phyloP scores from a whole-genome alignment of 2,888 invertebrate genomes.

The Cantharis rufa region DNA sequence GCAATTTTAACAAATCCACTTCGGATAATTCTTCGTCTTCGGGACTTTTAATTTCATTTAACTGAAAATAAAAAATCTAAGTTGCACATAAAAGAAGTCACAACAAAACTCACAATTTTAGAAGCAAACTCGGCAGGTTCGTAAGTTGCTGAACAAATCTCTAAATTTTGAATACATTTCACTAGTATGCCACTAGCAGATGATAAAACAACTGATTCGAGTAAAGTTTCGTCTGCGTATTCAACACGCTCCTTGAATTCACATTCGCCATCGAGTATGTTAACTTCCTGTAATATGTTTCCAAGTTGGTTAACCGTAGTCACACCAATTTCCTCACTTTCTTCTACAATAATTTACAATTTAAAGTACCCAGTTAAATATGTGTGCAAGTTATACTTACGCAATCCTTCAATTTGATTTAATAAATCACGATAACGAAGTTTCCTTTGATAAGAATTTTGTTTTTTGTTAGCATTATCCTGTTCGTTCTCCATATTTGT shows the following conservation, averaged over 20 bases:
- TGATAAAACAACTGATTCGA: conserved; percentile 48
- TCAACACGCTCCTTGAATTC: conserved; percentile 44
- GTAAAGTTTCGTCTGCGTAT: conserved; percentile 49
- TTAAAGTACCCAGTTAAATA: neutral
- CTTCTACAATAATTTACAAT: conserved; percentile 32
- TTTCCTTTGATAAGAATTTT: conserved; percentile 32
- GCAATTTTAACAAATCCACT: conserved; percentile 51
- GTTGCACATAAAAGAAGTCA: neutral
- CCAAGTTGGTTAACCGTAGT: conserved; percentile 43
- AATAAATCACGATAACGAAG: conserved; percentile 38
- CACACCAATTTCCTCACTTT: conserved; percentile 37
- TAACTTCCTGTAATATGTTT: conserved; percentile 43
- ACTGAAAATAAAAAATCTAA: neutral
- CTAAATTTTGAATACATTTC: conserved; percentile 47
- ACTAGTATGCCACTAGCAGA: conserved; percentile 46
- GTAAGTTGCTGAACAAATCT: conserved; percentile 56
- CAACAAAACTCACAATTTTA: conserved; percentile 54
- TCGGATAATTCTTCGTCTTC: conserved; percentile 47
- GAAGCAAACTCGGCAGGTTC: conserved; percentile 57
- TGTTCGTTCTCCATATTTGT: neutral
- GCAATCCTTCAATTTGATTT: conserved; percentile 41
- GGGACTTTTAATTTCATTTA: neutral
- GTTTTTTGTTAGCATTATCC: conserved; percentile 11
- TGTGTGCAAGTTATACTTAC: conserved; percentile 32
- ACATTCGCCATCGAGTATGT: conserved; percentile 40